Base-by-base conservation (phyloP, 1,140 invertebrate genomes). In the Papilio polytes region DNA sequence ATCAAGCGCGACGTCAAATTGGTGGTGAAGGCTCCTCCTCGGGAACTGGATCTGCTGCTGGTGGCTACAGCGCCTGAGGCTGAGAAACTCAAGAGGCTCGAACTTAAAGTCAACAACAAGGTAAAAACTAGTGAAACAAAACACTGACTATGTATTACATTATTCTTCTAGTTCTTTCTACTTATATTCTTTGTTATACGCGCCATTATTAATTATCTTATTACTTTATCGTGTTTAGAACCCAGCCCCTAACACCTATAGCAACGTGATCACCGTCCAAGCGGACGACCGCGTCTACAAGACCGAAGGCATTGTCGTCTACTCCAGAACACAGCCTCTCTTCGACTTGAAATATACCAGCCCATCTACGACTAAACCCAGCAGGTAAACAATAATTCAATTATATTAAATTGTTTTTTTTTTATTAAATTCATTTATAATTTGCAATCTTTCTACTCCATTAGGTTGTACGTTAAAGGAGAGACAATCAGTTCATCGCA, bases 61-160 rank as follows among this genome's bases (percentile, higher is more conserved):
- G 84, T 94, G 3, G 91, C 94, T 18, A 86, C 94, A 4, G 91
- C 95, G 12, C 95, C 96, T 0, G 96, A 96, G 0, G 85, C 92
- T 41, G 96, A 96, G 56, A 95, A 96, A 44, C 84, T 96, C 4
- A 96, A 96, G 83, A 94, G 95, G 31, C 88, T 96, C 10, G 95
- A 96, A 10, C 12, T 97, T 4, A 88, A 90, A 1, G 85, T 97
- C 2, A 91, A 93, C 7, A 94, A 95, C 26, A 96, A 96, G 94
- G 96, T 96, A 94, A 84, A 18, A 56, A 56, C 53, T 56, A 18
- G 8, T 18, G 12, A n/a, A 7, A 56, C 9, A 48, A 48, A 48
- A 8, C 36, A 41, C 7, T 41, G 4, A 41, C 36, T 36, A 36
- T 36, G 36, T 41, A 18, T 56, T 20, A 56, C 9, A 56, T 20